Percentiles rank a stretch among this genome's conserved stretches.
These are phyloP conservation scores for Rhabdomys pumilio DNA, from an alignment of 2,797 vertebrate genomes.

Conservation along the genomic window DNA sequence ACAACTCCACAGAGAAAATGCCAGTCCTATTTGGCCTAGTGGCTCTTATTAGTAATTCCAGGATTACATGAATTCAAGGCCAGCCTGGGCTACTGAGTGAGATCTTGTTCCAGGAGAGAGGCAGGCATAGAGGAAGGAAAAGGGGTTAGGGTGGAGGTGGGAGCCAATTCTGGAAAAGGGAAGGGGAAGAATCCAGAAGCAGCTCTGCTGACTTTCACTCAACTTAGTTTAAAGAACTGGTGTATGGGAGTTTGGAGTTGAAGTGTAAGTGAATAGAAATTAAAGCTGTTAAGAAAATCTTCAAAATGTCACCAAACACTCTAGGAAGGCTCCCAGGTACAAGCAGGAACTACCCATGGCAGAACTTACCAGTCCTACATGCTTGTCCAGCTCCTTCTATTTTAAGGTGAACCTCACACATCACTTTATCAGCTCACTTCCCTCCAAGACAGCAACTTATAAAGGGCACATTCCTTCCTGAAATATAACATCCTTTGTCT, in stretches of 20 bases:
- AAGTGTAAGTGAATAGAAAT: neutral
- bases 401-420: neutral
- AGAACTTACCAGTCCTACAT: neutral
- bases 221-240: neutral
- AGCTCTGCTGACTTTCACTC: neutral
- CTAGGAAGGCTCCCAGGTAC: neutral
- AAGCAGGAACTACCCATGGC: neutral
- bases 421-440: neutral
- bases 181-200: neutral
- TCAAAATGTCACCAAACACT: slow-evolving; percentile 11
- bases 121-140: too few species aligned
- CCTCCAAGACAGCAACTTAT: slow-evolving; percentile 20
- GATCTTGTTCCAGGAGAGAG: neutral
- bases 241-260: neutral
- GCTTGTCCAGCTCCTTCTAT: slow-evolving; percentile 8
- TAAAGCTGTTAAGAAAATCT: slow-evolving; percentile 32
- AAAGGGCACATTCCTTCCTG: neutral
- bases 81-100: neutral
- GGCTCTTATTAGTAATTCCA: slow-evolving; percentile 2
- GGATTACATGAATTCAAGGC: slow-evolving; percentile 14
- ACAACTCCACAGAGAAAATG: neutral
- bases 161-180: neutral
- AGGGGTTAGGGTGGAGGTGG: too few species aligned
- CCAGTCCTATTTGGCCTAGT: neutral
- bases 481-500: neutral